Percentiles rank a stretch among this genome's conserved stretches.
These are phyloP conservation scores for Ryuthela nishihirai DNA, from an alignment of 2,888 invertebrate species.

Conservation along the genomic window DNA sequence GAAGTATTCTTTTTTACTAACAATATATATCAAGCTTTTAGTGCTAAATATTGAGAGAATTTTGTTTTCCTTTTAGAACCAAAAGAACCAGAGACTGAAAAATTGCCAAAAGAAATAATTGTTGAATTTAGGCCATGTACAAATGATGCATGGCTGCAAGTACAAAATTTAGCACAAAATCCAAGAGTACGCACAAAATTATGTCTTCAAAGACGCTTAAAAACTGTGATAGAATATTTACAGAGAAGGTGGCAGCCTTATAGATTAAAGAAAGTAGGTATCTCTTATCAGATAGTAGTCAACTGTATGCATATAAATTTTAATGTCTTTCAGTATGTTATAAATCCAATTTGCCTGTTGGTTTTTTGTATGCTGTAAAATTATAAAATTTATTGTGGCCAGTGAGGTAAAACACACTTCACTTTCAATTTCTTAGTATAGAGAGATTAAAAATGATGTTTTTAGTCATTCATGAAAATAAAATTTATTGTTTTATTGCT, in stretches of 20 bases:
- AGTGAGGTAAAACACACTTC: too few relatives aligned
- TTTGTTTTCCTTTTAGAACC: slow-evolving; percentile 56
- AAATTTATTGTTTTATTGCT: too few relatives aligned
- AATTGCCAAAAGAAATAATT: slow-evolving; percentile 71
- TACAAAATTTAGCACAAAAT: slow-evolving; percentile 81
- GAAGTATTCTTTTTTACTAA: not conserved
- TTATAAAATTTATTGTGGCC: too few relatives aligned
- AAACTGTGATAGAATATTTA: slow-evolving; percentile 67
- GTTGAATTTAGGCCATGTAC: slow-evolving; percentile 72
- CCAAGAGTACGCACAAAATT: slow-evolving; percentile 72
- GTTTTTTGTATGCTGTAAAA: too few relatives aligned
- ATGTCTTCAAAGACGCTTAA: slow-evolving; percentile 69
- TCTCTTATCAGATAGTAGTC: too few relatives aligned
- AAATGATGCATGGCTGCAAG: slow-evolving; percentile 74
- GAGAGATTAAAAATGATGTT: too few relatives aligned
- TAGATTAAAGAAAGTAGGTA: slow-evolving; percentile 25
- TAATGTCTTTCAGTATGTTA: too few relatives aligned
- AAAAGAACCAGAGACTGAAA: slow-evolving; percentile 61
- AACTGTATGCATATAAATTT: too few relatives aligned
- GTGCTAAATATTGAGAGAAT: slow-evolving; percentile 5
- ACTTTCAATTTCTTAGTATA: too few relatives aligned
- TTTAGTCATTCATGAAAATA: too few relatives aligned
- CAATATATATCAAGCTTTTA: not conserved
- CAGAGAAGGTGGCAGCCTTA: slow-evolving; percentile 69
- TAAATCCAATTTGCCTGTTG: too few relatives aligned